Percentiles rank a stretch among this genome's conserved stretches.
Conservation (phyloP, 2,888 invertebrate genomes). For the Cephus sareptanus region DNA sequence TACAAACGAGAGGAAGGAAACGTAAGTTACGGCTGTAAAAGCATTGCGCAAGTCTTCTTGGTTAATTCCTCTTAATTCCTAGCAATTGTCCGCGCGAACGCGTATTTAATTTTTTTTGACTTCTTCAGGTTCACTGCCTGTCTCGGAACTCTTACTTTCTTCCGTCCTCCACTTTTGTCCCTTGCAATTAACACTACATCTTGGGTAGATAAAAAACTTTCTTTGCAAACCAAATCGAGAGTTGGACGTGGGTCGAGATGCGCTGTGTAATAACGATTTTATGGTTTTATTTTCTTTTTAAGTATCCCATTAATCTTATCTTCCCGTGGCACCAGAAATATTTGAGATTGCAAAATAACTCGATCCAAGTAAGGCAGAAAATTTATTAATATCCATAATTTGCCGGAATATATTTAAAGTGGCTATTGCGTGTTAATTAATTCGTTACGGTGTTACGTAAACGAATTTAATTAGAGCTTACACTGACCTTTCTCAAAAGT, state of each 20-base stretch:
- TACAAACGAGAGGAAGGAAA: neutral
- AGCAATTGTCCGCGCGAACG: neutral
- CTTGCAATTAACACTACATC: neutral
- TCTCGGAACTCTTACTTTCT: neutral
- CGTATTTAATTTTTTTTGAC: neutral
- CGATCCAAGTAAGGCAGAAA: neutral
- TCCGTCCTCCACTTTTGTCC: neutral
- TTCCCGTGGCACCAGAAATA: neutral
- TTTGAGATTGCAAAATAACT: neutral
- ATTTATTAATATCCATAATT: neutral
- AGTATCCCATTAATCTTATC: neutral
- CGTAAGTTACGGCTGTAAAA: neutral
- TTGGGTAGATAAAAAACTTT: neutral
- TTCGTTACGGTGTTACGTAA: slow-evolving; percentile 11
- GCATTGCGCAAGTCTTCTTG: neutral
- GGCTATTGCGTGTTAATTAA: neutral
- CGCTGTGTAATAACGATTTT: neutral
- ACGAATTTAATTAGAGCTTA: slow-evolving; percentile 6
- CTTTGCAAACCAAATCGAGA: neutral
- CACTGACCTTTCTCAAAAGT: slow-evolving; percentile 37
- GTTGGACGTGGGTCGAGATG: neutral
- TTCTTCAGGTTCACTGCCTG: neutral
- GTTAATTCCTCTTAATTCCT: slow-evolving; percentile 1
- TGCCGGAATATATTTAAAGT: too few relatives aligned
- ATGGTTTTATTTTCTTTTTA: neutral